Conservation (phyloP, 2,113 vertebrate genomes). For the Thermophis baileyi region DNA sequence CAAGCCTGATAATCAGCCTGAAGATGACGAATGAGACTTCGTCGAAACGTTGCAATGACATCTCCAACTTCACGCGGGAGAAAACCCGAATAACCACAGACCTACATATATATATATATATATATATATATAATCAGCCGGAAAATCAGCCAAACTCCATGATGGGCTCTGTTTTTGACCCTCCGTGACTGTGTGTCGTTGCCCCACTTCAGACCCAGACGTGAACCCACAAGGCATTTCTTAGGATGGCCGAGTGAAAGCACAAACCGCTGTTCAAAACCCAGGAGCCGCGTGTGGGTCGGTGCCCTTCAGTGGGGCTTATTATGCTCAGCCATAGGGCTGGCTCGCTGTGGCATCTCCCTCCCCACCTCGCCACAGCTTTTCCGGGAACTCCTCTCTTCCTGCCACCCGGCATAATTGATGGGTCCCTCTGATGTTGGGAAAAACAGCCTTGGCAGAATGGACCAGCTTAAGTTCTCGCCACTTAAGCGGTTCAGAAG, state of each 20-base stretch:
- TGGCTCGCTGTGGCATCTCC: not conserved
- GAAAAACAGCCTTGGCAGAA: not conserved
- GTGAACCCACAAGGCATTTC: not conserved
- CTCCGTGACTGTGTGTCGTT: not conserved
- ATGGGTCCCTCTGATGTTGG: not conserved
- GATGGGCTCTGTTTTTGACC: not conserved
- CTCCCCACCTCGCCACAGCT: not conserved
- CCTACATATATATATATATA: too few relatives aligned
- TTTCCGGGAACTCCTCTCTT: not conserved
- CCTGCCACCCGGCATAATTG: not conserved
- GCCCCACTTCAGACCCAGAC: not conserved
- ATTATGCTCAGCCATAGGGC: not conserved
- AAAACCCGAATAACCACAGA: too few relatives aligned
- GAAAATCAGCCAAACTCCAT: not conserved
- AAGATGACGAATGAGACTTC: too few relatives aligned
- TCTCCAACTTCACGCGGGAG: too few relatives aligned
- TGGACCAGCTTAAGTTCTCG: not conserved
- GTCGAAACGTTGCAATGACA: too few relatives aligned
- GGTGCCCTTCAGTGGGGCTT: not conserved
- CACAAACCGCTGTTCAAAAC: not conserved
- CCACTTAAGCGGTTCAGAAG: not conserved
- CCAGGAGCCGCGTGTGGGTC: too few relatives aligned
- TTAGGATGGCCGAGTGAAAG: not conserved
- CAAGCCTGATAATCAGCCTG: too few relatives aligned
- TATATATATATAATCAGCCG: too few relatives aligned